phyloP scores from a whole-genome alignment of 2,888 invertebrate genomes.

The Crematogaster levior region DNA sequence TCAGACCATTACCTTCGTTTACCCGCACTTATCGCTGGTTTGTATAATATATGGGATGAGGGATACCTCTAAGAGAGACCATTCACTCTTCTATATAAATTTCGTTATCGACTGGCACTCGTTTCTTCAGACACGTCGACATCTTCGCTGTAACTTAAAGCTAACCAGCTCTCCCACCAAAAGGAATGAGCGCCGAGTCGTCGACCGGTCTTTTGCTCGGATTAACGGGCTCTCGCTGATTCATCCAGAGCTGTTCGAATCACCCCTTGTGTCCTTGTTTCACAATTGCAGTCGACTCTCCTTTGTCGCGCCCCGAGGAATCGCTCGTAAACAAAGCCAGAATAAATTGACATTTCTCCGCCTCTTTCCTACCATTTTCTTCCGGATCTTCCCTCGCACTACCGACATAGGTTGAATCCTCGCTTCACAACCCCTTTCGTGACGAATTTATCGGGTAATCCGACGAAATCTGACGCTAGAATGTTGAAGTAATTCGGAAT shows the following conservation, averaged over 20 bases:
- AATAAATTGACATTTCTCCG: constrained; percentile 76
- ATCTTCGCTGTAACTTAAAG: constrained; percentile 66
- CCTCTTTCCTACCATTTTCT: constrained; percentile 56
- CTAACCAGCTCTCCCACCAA: constrained; percentile 59
- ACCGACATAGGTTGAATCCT: constrained; percentile 41
- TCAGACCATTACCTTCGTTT: constrained; percentile 81
- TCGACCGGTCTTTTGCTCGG: constrained; percentile 73
- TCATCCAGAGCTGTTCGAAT: constrained; percentile 17
- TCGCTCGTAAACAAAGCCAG: constrained; percentile 79
- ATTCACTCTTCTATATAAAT: constrained; percentile 43
- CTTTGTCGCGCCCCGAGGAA: constrained; percentile 60
- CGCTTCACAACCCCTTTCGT: constrained; percentile 35
- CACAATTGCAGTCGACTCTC: constrained; percentile 39
- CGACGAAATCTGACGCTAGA: constrained; percentile 52
- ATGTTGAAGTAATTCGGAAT: constrained; percentile 43
- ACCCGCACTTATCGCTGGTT: constrained; percentile 77
- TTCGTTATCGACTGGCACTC: constrained; percentile 59
- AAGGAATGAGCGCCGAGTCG: constrained; percentile 72
- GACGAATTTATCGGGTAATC: constrained; percentile 54
- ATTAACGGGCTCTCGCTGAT: constrained; percentile 69
- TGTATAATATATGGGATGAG: constrained; percentile 40
- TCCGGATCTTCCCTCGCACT: neutral
- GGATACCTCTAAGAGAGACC: neutral
- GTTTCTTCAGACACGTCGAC: constrained; percentile 51
- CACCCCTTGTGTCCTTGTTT: constrained; percentile 32